These are phyloP conservation scores for Brenthis daphne DNA, from an alignment of 2,888 invertebrate genomes.

Conservation along the genomic window DNA sequence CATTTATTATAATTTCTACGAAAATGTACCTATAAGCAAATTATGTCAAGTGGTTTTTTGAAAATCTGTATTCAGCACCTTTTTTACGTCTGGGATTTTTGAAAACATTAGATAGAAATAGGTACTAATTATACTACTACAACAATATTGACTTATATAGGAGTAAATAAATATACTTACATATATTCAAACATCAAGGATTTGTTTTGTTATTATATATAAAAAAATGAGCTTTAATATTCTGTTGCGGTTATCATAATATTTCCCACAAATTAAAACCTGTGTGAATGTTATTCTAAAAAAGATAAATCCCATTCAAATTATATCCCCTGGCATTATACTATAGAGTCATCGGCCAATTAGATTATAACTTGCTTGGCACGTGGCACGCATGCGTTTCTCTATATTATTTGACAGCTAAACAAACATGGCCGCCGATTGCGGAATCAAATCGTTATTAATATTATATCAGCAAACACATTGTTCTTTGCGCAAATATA, in stretches of 20 bases:
- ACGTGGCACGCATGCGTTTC: constrained; percentile 66
- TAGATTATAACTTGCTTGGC: constrained; percentile 68
- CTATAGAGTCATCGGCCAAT: constrained; percentile 51
- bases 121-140: too few relatives aligned
- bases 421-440: constrained; percentile 74
- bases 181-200: too few relatives aligned
- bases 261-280: constrained; percentile 31
- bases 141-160: too few relatives aligned
- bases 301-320: constrained; percentile 35
- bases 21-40: too few relatives aligned
- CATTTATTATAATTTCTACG: too few relatives aligned
- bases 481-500: constrained; percentile 73
- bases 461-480: constrained; percentile 71
- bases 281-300: constrained; percentile 43
- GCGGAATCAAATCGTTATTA: constrained; percentile 75
- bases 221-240: neutral
- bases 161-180: too few relatives aligned
- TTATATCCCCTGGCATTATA: constrained; percentile 51
- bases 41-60: too few relatives aligned
- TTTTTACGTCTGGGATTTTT: too few relatives aligned
- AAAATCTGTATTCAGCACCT: too few relatives aligned
- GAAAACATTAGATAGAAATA: too few relatives aligned
- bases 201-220: too few relatives aligned
- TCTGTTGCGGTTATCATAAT: constrained; percentile 16
- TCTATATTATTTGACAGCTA: constrained; percentile 69